Percentiles rank a stretch among this genome's conserved stretches.
These are phyloP conservation scores for Bostrychus sinensis DNA, from an alignment of 2,113 vertebrate species.

Conservation along the genomic window DNA sequence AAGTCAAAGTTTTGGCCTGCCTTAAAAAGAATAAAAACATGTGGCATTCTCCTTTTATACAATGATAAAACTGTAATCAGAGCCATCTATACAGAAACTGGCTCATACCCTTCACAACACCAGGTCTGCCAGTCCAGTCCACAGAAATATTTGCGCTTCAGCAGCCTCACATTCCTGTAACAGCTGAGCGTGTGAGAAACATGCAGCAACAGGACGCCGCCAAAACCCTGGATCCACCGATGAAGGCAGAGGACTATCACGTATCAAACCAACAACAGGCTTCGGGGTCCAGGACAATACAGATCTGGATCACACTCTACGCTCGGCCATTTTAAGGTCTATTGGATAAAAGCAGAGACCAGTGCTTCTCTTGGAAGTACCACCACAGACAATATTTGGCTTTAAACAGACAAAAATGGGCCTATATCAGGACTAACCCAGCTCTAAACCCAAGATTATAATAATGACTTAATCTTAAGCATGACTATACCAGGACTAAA, in stretches of 20 bases:
- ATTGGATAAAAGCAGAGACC: no score
- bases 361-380: no score
- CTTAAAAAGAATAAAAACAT: neutral
- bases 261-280: constrained; percentile 49
- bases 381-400: no score
- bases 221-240: constrained; percentile 27
- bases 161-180: constrained; percentile 59
- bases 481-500: no score
- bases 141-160: constrained; percentile 28
- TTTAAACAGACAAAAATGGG: no score
- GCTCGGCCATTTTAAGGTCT: constrained; percentile 30
- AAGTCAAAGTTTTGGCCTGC: no score
- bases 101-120: neutral
- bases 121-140: constrained; percentile 24
- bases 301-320: constrained; percentile 7
- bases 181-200: constrained; percentile 67
- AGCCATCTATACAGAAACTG: neutral
- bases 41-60: neutral
- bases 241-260: constrained; percentile 46
- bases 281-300: constrained; percentile 30
- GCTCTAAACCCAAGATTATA: no score
- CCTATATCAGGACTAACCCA: no score
- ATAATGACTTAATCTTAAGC: no score
- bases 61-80: neutral
- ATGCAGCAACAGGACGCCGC: constrained; percentile 61